Percentiles rank a stretch among this genome's conserved stretches.
These are phyloP conservation scores for Salvelinus sp. DNA, from an alignment of 2,113 vertebrate genomes.

Conservation along the genomic window DNA sequence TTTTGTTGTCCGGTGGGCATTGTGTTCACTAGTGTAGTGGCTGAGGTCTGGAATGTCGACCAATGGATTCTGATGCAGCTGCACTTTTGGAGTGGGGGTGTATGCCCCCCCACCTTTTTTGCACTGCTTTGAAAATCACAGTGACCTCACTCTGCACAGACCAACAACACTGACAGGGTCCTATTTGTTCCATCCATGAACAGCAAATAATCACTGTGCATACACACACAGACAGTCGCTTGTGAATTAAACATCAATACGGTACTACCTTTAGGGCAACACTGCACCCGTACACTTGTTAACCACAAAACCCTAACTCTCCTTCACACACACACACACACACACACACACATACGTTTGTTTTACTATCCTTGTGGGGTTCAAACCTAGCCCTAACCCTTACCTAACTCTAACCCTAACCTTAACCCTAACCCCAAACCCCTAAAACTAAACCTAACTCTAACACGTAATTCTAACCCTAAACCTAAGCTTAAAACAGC, in stretches of 20 bases:
- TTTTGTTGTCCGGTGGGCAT: slow-evolving; percentile 18
- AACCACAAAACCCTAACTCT: background rate
- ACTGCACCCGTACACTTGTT: background rate
- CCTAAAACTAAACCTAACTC: too few relatives aligned
- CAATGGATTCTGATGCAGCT: slow-evolving; percentile 8
- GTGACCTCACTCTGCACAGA: background rate
- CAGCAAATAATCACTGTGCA: background rate
- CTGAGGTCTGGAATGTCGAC: slow-evolving; percentile 17
- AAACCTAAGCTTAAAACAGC: too few relatives aligned
- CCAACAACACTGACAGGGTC: slow-evolving; percentile 2
- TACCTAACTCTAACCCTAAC: too few relatives aligned
- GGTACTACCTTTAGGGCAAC: background rate
- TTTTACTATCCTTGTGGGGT: too few relatives aligned
- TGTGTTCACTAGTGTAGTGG: slow-evolving; percentile 13
- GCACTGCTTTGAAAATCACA: background rate
- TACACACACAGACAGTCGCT: background rate
- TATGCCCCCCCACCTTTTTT: too few relatives aligned
- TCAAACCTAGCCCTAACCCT: too few relatives aligned
- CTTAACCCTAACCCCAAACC: too few relatives aligned
- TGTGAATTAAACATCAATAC: slow-evolving; percentile 2
- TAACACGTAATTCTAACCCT: too few relatives aligned
- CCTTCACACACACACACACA: background rate
- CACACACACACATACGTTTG: background rate
- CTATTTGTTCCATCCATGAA: background rate
- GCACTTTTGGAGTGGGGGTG: background rate